These are phyloP conservation scores for Ianthella basta DNA, from an alignment of 37 sponge, comb jelly and placozoan genomes.

Conservation along the genomic window DNA sequence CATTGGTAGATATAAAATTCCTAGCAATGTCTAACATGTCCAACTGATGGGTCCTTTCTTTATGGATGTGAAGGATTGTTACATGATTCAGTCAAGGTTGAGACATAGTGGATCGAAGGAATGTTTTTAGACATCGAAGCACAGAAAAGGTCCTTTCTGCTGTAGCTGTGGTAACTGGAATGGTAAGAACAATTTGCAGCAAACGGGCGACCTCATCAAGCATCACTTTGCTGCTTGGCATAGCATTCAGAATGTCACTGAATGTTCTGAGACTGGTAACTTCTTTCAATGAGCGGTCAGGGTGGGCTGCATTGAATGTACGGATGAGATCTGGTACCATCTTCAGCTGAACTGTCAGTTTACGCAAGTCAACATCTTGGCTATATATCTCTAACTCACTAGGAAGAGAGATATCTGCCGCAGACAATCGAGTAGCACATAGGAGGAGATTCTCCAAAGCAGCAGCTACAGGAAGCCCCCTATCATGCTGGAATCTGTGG, in stretches of 20 bases:
- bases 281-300: background rate
- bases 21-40: conserved; percentile 31
- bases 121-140: conserved; percentile 44
- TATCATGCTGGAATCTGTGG: conserved; percentile 47
- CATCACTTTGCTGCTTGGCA: conserved; percentile 5
- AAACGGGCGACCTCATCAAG: conserved; percentile 37
- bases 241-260: conserved; percentile 35
- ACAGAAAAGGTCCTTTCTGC: conserved; percentile 61
- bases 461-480: conserved; percentile 47
- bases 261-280: conserved; percentile 28
- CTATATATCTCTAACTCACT: conserved; percentile 21
- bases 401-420: background rate
- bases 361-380: conserved; percentile 45
- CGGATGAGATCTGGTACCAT: conserved; percentile 52
- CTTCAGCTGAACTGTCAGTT: conserved; percentile 40
- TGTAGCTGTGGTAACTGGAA: conserved; percentile 56
- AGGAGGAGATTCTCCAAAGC: conserved; percentile 27
- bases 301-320: conserved; percentile 12
- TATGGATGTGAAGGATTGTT: conserved; percentile 40
- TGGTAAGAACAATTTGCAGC: conserved; percentile 39
- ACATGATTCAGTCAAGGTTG: conserved; percentile 50
- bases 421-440: background rate
- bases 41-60: conserved; percentile 38
- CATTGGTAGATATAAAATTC: conserved; percentile 34
- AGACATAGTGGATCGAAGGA: conserved; percentile 38